Evolutionary conservation across 2,113 vertebrate species (phyloP), one percentile per base, ranked within the genome.

Genomic region (Dipodomys merriami): DNA sequence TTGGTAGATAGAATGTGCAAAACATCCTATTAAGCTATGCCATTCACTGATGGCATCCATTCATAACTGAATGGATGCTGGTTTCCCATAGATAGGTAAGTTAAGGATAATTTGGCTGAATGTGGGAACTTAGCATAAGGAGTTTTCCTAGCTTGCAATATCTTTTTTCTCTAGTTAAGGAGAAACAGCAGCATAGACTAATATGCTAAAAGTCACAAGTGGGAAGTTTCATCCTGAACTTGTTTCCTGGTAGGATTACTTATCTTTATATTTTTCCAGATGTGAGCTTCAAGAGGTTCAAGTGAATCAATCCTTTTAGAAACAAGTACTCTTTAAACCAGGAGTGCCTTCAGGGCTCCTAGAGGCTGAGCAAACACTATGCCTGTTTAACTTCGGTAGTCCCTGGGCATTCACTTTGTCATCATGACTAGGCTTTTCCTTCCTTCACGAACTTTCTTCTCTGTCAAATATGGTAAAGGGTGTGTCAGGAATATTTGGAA

Each of bases 401-500:
- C 57, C n/a, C 60, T 7, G 1, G 60, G 7, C 16, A 60, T 65
- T 91, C 35, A 13, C 33, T 83, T 79, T 27, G 30, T 46, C 44
- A 35, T 60, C 29, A 83, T 22, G 39, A 27, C 65, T 74, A 15
- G 35, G 27, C 22, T 33, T 95, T 90, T 76, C n/a, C 22, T 91
- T 81, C 49, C 4, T 20, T 16, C 39, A 83, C 29, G 10, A 94
- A 60, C 5, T 44, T 8, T 23, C 46, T 91, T 16, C 57, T 64
- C 44, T 73, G 46, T 46, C 15, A 89, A 67, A 64, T 60, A 82
- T 93, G 46, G 5, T 78, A 73, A 84, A 62, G 3, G 65, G 46
- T 65, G 13, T 80, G n/a, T 91, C 68, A 90, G 60, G 67, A 85
- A 79, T 22, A 84, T 46, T 80, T 83, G 15, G 83, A 84, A 84